Evolutionary conservation across 2,888 invertebrate species (phyloP).

Genomic region (Coelopa pilipes): DNA sequence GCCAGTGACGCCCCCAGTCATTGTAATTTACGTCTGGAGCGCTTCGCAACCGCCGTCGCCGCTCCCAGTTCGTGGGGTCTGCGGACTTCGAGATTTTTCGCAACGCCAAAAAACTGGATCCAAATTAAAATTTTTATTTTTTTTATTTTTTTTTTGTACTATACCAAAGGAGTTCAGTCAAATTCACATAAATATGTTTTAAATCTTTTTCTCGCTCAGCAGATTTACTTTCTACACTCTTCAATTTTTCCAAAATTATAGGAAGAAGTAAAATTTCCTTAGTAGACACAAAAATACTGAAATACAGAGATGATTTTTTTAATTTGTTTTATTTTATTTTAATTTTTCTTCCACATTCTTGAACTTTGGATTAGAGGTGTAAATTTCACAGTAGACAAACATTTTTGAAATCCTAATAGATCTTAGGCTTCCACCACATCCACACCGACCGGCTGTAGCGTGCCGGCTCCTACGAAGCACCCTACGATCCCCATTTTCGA

Average conservation of each 20-base stretch:
- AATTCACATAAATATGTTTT: too few species aligned
- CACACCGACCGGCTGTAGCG: background rate
- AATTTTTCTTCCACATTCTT: conserved; percentile 1
- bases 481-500: background rate
- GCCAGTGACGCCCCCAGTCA: background rate
- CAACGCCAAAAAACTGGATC: too few species aligned
- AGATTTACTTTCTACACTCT: too few species aligned
- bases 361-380: background rate
- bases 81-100: background rate
- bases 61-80: background rate
- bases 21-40: conserved; percentile 1
- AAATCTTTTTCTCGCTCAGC: too few species aligned
- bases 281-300: too few species aligned
- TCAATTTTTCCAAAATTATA: too few species aligned
- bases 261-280: too few species aligned
- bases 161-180: too few species aligned
- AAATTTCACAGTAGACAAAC: background rate
- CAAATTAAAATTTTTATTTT: too few species aligned
- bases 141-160: too few species aligned
- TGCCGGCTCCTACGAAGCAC: background rate
- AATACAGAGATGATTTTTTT: too few species aligned
- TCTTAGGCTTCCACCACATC: background rate
- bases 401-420: background rate
- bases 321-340: conserved; percentile 2
- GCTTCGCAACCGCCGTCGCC: background rate